These are phyloP conservation scores for Ormyrus pomaceus DNA, from an alignment of 2,888 invertebrate genomes.

Conservation along the genomic window DNA sequence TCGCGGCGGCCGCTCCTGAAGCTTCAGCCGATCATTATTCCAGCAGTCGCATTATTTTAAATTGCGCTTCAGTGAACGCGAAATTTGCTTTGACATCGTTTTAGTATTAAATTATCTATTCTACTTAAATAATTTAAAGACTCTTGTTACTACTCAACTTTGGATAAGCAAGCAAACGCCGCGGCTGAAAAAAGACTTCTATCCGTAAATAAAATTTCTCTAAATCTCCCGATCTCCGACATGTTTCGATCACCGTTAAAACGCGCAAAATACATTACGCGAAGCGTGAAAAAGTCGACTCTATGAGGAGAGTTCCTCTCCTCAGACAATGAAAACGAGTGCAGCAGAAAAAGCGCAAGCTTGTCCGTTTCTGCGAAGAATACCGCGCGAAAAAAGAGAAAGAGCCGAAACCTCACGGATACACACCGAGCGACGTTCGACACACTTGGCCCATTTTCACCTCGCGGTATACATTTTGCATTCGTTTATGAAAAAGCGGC, in stretches of 20 bases:
- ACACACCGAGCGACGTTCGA: conserved; percentile 1
- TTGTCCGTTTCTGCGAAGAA: background rate
- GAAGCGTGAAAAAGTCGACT: conserved; percentile 9
- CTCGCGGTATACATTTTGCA: conserved; percentile 17
- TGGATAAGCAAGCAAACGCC: background rate
- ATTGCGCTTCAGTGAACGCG: too few species aligned
- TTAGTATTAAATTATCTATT: too few species aligned
- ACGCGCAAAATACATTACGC: conserved; percentile 35
- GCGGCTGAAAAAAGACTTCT: background rate
- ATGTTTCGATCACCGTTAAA: background rate
- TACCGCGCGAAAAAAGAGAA: background rate
- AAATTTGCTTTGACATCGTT: too few species aligned
- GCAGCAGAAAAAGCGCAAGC: conserved; percentile 27
- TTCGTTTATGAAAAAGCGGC: conserved; percentile 37
- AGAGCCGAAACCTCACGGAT: background rate
- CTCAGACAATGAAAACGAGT: conserved; percentile 1
- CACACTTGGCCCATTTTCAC: conserved; percentile 31
- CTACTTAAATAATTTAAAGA: background rate
- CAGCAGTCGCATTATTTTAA: too few species aligned
- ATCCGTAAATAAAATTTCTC: background rate
- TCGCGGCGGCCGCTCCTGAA: background rate
- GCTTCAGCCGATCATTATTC: too few species aligned
- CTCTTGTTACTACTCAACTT: too few species aligned
- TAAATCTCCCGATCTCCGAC: background rate
- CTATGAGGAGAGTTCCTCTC: background rate